Base-by-base conservation (phyloP, 1,140 invertebrate species). In the Solenopsis invicta region DNA sequence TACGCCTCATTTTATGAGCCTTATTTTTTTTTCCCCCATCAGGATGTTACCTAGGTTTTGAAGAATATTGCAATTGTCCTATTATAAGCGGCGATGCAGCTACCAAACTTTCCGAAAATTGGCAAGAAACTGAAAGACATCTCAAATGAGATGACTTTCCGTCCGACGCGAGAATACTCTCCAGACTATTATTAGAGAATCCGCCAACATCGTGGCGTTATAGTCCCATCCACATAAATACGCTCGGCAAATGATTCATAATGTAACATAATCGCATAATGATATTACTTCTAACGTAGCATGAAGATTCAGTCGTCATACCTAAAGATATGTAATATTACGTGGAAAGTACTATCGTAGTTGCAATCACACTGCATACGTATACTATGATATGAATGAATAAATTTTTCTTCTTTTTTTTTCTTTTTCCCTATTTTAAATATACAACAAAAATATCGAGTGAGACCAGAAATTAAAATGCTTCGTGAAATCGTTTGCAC, bases 181-280 rank as follows among this genome's bases (percentile, higher is more conserved):
- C 62, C 66, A 62, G n/a, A 76, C 88, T 93, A 93, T 93, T 91
- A 88, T 93, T 93, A 92, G 92, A 88, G 61, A 88, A 92, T 62
- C 87, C 78, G 61, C 85, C 76, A 90, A 92, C 90, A 92, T 78
- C 85, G 85, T 82, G 71, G 48, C 61, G 74, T 41, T 59, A 71
- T 77, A 84, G 56, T 54, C 34, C 13, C 62, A 69, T 45, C 41
- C 71, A 62, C 18, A 75, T 54, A 85, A 61, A 77, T 77, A 48
- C 52, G 59, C 24, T 72, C 85, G 64, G 76, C 29, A 71, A 61
- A 75, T 84, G 24, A 75, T 74, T 84, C 69, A 84, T 37, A 75
- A 74, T 71, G 72, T 61, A 78, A 89, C 48, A 48, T 37, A 87
- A 75, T 87, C 71, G 50, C n/a, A 41, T 41, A 48, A 56, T 52